A percentile compares a stretch with the other conserved stretches of the same genome.
phyloP scores from a whole-genome alignment of 2,888 invertebrate species.

The Phyto melanocephala region DNA sequence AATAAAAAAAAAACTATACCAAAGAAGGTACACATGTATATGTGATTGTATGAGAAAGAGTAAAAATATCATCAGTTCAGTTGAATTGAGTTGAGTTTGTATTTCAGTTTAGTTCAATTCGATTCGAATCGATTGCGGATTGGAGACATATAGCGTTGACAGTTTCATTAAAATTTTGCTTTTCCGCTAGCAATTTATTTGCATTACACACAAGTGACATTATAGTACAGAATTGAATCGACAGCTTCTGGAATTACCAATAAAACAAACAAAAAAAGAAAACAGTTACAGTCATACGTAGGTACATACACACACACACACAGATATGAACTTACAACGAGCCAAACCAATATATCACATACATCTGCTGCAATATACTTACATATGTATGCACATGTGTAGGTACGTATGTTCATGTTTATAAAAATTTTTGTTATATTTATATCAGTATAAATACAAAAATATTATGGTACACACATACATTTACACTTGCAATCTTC shows the following conservation, averaged over 20 bases:
- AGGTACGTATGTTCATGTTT: not conserved
- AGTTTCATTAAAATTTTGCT: conserved; percentile 67
- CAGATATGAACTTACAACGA: not conserved
- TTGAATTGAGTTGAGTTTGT: conserved; percentile 29
- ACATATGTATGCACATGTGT: not conserved
- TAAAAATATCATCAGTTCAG: conserved; percentile 48
- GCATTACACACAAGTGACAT: conserved; percentile 64
- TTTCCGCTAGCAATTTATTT: conserved; percentile 66
- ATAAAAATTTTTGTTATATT: not conserved
- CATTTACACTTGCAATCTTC: not conserved
- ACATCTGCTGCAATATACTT: not conserved
- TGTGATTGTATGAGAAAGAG: not conserved
- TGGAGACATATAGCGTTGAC: conserved; percentile 60
- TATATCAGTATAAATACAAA: not conserved
- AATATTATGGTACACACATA: not conserved
- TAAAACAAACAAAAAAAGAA: conserved; percentile 39
- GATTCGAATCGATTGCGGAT: conserved; percentile 43
- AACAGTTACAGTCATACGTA: conserved; percentile 5
- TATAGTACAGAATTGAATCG: conserved; percentile 60
- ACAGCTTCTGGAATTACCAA: conserved; percentile 61
- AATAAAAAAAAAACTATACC: no score
- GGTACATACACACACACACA: not conserved
- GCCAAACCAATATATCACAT: conserved; percentile 27
- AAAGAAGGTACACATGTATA: not conserved
- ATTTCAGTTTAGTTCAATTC: conserved; percentile 10